phyloP scores from a whole-genome alignment of 1,140 invertebrate species.

The Drosophila subpulchrella region DNA sequence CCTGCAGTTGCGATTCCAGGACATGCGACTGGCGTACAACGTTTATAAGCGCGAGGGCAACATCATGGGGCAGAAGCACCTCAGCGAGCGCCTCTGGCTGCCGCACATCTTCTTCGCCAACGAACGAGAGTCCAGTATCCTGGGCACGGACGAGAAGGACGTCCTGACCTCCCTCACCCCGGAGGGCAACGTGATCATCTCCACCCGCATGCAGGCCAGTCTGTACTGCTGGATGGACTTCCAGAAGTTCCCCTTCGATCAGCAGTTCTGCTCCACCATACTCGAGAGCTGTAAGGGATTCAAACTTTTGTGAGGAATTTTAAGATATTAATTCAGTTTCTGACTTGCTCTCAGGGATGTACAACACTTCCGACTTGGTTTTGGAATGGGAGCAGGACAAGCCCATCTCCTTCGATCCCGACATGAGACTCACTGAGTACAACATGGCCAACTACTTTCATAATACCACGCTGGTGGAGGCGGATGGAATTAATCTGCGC shows the following conservation, averaged over 20 bases:
- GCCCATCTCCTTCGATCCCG: constrained; percentile 90
- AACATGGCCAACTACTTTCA: constrained; percentile 89
- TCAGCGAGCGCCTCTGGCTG: constrained; percentile 90
- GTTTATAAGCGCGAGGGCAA: constrained; percentile 86
- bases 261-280: constrained; percentile 91
- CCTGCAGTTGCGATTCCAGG: constrained; percentile 90
- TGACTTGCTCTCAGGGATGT: constrained; percentile 86
- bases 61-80: constrained; percentile 89
- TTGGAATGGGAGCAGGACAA: constrained; percentile 90
- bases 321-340: not conserved
- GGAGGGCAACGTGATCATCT: constrained; percentile 90
- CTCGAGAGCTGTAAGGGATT: constrained; percentile 91
- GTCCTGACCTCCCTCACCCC: constrained; percentile 91
- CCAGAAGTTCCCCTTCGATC: constrained; percentile 94
- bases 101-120: constrained; percentile 92
- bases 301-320: no score
- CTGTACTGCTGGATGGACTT: constrained; percentile 93
- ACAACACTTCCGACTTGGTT: constrained; percentile 90
- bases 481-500: constrained; percentile 86
- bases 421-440: constrained; percentile 93
- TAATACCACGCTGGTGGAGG: constrained; percentile 87
- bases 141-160: constrained; percentile 91
- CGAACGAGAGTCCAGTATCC: constrained; percentile 89
- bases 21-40: constrained; percentile 88
- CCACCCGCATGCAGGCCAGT: constrained; percentile 90